Conservation (phyloP, 2,888 invertebrate species). For the Cryptus armator region DNA sequence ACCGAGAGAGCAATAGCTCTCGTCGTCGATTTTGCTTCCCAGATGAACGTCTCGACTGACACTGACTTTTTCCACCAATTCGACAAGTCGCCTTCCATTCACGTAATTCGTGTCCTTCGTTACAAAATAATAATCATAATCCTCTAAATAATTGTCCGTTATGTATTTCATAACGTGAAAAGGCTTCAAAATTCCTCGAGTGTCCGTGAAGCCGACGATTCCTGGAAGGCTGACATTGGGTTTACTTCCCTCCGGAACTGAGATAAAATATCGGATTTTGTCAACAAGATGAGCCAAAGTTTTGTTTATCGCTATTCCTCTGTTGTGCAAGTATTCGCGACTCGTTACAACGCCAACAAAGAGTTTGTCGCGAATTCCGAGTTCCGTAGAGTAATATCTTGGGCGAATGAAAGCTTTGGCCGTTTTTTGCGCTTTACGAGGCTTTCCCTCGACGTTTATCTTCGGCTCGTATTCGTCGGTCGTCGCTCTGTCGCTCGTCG, state of each 20-base stretch:
- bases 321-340: constrained; percentile 89
- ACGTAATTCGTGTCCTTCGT: constrained; percentile 94
- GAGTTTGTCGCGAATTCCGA: constrained; percentile 95
- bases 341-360: constrained; percentile 95
- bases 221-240: constrained; percentile 88
- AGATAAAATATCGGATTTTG: constrained; percentile 93
- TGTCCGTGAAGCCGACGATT: constrained; percentile 95
- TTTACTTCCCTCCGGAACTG: constrained; percentile 85
- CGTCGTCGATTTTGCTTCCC: constrained; percentile 89
- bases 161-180: constrained; percentile 96
- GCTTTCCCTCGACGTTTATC: constrained; percentile 85
- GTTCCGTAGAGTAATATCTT: constrained; percentile 97
- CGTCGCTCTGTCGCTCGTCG: constrained; percentile 67
- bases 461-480: constrained; percentile 84
- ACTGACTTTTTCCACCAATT: constrained; percentile 92
- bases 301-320: constrained; percentile 94
- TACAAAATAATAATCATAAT: constrained; percentile 97
- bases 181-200: constrained; percentile 90
- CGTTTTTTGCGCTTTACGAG: constrained; percentile 84
- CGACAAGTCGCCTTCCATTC: constrained; percentile 91
- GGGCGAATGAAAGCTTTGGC: constrained; percentile 92
- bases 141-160: constrained; percentile 94
- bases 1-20: constrained; percentile 91
- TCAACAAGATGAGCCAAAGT: constrained; percentile 94
- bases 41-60: constrained; percentile 94